phyloP scores from a whole-genome alignment of 2,113 vertebrate genomes.

The Lampris incognitus region DNA sequence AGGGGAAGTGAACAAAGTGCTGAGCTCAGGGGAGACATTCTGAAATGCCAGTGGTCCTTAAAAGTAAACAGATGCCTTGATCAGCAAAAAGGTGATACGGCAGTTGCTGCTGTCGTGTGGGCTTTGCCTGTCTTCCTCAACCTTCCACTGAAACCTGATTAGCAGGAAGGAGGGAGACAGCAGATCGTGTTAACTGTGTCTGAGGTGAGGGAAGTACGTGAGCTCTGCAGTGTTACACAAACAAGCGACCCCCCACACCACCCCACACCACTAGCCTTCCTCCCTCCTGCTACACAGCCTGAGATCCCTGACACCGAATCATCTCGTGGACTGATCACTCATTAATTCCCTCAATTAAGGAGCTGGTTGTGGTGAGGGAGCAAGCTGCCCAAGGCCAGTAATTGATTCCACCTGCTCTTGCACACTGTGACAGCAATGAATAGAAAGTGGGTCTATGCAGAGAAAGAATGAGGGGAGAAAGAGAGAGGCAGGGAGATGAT shows the following conservation, averaged over 20 bases:
- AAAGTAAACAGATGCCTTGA: conserved; percentile 18
- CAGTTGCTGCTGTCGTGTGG: conserved; percentile 18
- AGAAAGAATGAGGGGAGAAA: conserved; percentile 49
- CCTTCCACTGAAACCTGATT: conserved; percentile 48
- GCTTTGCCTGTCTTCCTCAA: conserved; percentile 29
- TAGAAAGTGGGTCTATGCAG: conserved; percentile 27
- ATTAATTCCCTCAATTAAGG: conserved; percentile 77
- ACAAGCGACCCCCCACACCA: conserved; percentile 32
- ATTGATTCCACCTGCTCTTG: conserved; percentile 81
- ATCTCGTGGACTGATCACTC: conserved; percentile 70
- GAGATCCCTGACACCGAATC: conserved; percentile 62
- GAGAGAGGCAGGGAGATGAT: conserved; percentile 29
- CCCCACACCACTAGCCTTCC: conserved; percentile 10
- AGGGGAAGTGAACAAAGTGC: conserved; percentile 46
- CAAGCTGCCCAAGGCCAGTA: conserved; percentile 64
- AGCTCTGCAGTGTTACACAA: conserved; percentile 56
- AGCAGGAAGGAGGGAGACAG: conserved; percentile 40
- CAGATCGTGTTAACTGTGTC: conserved; percentile 38
- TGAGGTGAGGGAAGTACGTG: conserved; percentile 53
- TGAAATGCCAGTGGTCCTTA: conserved; percentile 21
- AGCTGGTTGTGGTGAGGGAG: conserved; percentile 60
- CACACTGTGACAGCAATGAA: conserved; percentile 63
- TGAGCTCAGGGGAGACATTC: conserved; percentile 41
- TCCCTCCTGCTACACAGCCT: conserved; percentile 38
- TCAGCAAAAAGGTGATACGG: conserved; percentile 23